These are phyloP conservation scores for Hemichromis elongatus DNA, from an alignment of 2,113 vertebrate genomes.

Conservation along the genomic window DNA sequence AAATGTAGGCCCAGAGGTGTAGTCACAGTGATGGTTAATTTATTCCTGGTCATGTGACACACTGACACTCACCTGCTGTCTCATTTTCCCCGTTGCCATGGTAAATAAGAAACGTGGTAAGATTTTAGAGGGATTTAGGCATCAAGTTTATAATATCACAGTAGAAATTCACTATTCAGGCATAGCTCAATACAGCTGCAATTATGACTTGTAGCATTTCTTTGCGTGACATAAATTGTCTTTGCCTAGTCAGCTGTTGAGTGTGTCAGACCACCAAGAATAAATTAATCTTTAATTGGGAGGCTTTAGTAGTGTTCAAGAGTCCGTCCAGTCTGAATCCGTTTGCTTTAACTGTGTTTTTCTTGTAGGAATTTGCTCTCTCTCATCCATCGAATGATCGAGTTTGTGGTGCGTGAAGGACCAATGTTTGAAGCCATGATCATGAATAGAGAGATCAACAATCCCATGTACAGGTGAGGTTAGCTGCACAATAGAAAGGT, in stretches of 20 bases:
- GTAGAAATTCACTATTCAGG: not conserved
- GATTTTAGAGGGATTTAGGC: not conserved
- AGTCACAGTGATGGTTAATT: constrained; percentile 22
- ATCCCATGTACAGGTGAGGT: constrained; percentile 94
- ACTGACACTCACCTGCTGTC: not conserved
- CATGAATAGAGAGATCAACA: constrained; percentile 99
- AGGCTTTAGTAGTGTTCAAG: constrained; percentile 40
- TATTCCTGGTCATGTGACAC: constrained; percentile 33
- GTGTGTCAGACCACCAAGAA: constrained; percentile 21
- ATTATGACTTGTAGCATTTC: not conserved
- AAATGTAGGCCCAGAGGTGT: constrained; percentile 10
- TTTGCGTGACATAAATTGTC: not conserved
- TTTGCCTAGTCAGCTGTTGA: not conserved
- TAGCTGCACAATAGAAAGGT: not conserved
- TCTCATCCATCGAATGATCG: constrained; percentile 99
- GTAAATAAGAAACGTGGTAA: not conserved
- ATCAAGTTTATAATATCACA: not conserved
- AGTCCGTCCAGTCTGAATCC: constrained; percentile 83
- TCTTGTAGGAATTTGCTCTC: constrained; percentile 99
- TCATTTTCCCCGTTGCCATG: not conserved
- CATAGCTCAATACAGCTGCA: not conserved
- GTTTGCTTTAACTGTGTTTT: constrained; percentile 99
- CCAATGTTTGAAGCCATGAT: constrained; percentile 99
- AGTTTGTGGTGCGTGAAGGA: constrained; percentile 99
- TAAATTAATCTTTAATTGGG: constrained; percentile 21